These are phyloP conservation scores for Margaritifera margaritifera DNA, from an alignment of 2,888 invertebrate genomes.

Conservation along the genomic window DNA sequence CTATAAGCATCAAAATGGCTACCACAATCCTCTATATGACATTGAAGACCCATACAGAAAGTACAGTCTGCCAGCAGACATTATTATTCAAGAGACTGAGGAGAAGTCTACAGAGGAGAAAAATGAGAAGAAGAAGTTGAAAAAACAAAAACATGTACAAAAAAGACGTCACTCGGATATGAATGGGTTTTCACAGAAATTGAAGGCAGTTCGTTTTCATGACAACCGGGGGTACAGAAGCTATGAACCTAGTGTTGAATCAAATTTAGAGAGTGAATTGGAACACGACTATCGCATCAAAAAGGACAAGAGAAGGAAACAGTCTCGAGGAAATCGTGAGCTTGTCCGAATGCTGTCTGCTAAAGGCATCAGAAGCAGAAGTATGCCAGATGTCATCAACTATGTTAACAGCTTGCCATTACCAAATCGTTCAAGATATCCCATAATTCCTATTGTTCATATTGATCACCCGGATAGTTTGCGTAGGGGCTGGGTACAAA, in stretches of 20 bases:
- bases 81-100: neutral
- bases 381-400: constrained; percentile 34
- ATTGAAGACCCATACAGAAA: no score
- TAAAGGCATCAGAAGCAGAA: constrained; percentile 15
- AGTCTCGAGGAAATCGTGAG: constrained; percentile 28
- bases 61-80: no score
- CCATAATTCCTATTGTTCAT: constrained; percentile 32
- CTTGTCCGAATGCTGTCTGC: constrained; percentile 31
- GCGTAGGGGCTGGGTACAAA: constrained; percentile 28
- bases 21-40: no score
- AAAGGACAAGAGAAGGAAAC: constrained; percentile 3
- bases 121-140: constrained; percentile 9
- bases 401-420: constrained; percentile 35
- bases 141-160: constrained; percentile 10
- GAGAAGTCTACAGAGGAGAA: constrained; percentile 11
- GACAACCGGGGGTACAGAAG: constrained; percentile 4
- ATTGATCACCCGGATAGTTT: constrained; percentile 26
- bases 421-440: constrained; percentile 5
- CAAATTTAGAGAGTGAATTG: neutral
- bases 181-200: neutral
- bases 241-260: constrained; percentile 1
- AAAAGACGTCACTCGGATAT: constrained; percentile 4
- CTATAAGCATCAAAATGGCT: no score
- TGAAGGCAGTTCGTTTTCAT: no score
- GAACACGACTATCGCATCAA: constrained; percentile 1